Base-by-base conservation (phyloP, 2,888 invertebrate genomes). In the Phyllotreta cruciferae region DNA sequence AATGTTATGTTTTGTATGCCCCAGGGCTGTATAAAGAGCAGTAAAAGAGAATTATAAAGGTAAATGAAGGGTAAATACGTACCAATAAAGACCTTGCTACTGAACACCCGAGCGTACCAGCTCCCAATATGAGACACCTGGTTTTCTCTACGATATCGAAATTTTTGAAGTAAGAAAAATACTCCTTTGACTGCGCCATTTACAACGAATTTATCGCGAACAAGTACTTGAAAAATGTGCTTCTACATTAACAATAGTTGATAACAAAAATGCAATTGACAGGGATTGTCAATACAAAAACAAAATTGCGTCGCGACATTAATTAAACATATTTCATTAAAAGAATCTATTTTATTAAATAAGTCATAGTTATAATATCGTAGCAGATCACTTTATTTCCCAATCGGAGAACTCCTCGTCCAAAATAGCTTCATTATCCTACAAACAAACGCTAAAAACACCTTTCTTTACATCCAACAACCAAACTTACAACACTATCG, bases 61-160 rank as follows among this genome's bases (percentile, higher is more conserved):
- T n/a, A n/a, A n/a, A n/a, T n/a, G n/a, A n/a, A n/a, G n/a, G 13
- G 13, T 3, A 50, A 10, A 34, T 14, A 8, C 13, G 79, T 81
- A 94, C 95, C 85, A 98, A 80, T 60, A 98, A 85, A 77, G 89
- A 87, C 66, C 98, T 85, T 0, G 98, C 96, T 0, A 99, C 96
- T 66, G 94, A 91, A 82, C 98, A 98, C 0, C 98, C 98, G 0
- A 98, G 84, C 0, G 98, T 99, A 8, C 98, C 98, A 42, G 97
- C 90, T 0, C 98, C 98, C 45, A 99, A 84, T 9, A 98, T 81
- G 60, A 99, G 85, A 78, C 96, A 98, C 77, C 90, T 91, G 0
- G 92, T 88, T 6, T 82, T 80, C 71, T 90, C 87, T 72, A 98
- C 88, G 47, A 86, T 82, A 2, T 94, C 90, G 68, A 99, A 85